Percentiles rank a stretch among this genome's conserved stretches.
Evolutionary conservation across 2,888 invertebrate species (phyloP).

Genomic region (Eupithecia subumbrata): DNA sequence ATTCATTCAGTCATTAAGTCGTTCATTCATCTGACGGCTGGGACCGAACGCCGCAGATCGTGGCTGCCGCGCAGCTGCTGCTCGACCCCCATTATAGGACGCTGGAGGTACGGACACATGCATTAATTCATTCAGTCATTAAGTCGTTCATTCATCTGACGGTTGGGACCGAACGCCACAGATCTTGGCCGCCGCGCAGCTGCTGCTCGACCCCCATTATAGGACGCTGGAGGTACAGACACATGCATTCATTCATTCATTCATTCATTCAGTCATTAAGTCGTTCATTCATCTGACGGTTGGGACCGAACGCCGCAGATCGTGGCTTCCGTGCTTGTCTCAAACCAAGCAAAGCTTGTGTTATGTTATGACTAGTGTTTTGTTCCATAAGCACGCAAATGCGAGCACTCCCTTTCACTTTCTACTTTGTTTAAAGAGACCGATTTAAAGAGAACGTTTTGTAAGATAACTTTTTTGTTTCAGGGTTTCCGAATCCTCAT

Average conservation of each 20-base stretch:
- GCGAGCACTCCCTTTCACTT: not conserved
- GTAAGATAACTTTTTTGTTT: constrained; percentile 34
- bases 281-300: constrained; percentile 89
- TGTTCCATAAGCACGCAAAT: too few relatives aligned
- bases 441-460: not conserved
- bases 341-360: too few relatives aligned
- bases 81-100: constrained; percentile 98
- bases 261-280: not conserved
- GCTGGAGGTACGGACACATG: constrained; percentile 85
- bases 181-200: constrained; percentile 95
- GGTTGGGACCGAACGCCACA: constrained; percentile 99
- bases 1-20: too few relatives aligned
- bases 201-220: constrained; percentile 97
- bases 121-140: not conserved
- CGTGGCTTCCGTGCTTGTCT: constrained; percentile 96
- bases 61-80: constrained; percentile 95
- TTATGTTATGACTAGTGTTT: too few relatives aligned
- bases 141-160: constrained; percentile 85
- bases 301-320: constrained; percentile 99
- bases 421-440: not conserved
- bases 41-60: constrained; percentile 99
- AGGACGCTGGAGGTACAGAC: constrained; percentile 91
- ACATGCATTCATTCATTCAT: not conserved
- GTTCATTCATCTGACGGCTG: constrained; percentile 92
- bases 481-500: constrained; percentile 97